Conservation (phyloP, 2,113 vertebrate species). For the Phyllostomus discolor region DNA sequence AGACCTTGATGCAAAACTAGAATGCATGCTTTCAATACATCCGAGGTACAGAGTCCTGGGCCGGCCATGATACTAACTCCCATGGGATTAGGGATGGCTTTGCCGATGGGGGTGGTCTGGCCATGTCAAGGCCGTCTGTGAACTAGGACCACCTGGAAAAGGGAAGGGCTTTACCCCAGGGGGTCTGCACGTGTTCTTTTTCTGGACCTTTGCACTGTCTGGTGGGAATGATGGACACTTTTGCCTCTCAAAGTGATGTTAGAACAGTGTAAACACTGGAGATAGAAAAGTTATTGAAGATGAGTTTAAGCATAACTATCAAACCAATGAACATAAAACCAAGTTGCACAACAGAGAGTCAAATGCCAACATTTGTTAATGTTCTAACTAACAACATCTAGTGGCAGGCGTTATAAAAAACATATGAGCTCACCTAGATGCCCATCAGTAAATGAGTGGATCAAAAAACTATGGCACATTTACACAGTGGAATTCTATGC, state of each 20-base stretch:
- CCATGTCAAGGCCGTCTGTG: background rate
- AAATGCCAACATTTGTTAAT: background rate
- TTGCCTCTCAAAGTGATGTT: background rate
- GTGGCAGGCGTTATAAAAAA: background rate
- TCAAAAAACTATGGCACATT: no score
- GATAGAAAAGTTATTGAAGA: background rate
- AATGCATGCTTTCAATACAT: background rate
- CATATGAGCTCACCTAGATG: background rate
- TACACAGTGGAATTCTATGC: no score
- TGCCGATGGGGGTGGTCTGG: background rate
- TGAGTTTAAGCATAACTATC: background rate
- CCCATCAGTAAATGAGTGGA: no score
- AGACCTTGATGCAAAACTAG: background rate
- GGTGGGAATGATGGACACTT: background rate
- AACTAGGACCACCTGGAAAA: background rate
- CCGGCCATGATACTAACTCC: no score
- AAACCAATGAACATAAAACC: background rate
- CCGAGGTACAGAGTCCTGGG: background rate
- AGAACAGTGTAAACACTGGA: background rate
- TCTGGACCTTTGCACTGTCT: fast-evolving
- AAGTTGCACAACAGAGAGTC: background rate
- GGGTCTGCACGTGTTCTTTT: fast-evolving
- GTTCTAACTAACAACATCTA: background rate
- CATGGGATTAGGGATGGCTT: no score
- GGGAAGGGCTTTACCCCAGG: background rate